phyloP scores from a whole-genome alignment of 2,113 vertebrate species.

The Geococcyx californianus region DNA sequence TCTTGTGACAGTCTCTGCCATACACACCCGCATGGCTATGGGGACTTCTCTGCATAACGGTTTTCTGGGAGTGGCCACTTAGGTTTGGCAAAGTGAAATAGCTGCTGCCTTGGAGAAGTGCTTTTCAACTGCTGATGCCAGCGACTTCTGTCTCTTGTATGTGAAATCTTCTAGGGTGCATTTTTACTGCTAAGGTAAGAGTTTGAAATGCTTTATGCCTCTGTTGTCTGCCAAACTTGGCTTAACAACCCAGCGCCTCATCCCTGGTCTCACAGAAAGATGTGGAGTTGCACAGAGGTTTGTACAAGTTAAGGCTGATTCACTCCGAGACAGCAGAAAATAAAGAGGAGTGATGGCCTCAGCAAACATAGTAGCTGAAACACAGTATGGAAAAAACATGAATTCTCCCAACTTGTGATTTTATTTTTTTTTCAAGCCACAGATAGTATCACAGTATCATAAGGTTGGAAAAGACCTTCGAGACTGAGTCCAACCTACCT shows the following conservation, averaged over 20 bases:
- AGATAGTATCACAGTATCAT: too few species aligned
- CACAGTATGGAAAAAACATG: rapidly evolving
- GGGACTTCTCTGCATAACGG: neutral
- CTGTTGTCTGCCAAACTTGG: neutral
- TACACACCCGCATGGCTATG: neutral
- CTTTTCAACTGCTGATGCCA: neutral
- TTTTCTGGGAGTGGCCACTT: neutral
- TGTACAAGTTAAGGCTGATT: neutral
- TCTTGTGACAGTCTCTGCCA: neutral
- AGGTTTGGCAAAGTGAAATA: neutral
- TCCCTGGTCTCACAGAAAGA: neutral
- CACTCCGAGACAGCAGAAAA: neutral
- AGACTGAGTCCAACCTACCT: too few species aligned
- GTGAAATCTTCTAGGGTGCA: neutral
- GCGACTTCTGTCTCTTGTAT: neutral
- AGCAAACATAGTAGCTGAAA: neutral
- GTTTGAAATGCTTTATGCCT: neutral
- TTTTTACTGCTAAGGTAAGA: neutral
- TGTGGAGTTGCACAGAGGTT: neutral
- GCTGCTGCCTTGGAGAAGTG: neutral
- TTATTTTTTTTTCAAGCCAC: neutral
- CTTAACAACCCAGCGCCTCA: neutral
- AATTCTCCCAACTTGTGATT: neutral
- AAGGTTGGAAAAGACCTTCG: too few species aligned
- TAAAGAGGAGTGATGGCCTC: neutral